These are phyloP conservation scores for Bufo bufo DNA, from an alignment of 2,113 vertebrate species.

Conservation along the genomic window DNA sequence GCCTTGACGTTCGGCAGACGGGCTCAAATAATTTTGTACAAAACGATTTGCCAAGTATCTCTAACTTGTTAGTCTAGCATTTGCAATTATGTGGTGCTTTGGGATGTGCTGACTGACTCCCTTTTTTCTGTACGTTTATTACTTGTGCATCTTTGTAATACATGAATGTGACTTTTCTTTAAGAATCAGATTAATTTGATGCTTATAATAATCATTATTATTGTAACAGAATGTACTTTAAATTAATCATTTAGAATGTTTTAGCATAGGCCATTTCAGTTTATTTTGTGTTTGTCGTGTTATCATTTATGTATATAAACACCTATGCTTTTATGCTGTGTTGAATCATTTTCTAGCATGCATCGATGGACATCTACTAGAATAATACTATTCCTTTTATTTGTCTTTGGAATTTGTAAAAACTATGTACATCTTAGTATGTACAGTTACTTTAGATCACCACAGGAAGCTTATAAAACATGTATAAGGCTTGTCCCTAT, in stretches of 20 bases:
- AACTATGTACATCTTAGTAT: slow-evolving; percentile 11
- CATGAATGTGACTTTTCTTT: not conserved
- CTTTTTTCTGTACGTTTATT: too few species aligned
- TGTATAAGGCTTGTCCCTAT: not conserved
- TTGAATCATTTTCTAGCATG: not conserved
- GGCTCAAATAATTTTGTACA: too few species aligned
- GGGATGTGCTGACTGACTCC: too few species aligned
- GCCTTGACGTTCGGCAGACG: too few species aligned
- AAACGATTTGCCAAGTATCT: too few species aligned
- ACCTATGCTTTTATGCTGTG: not conserved
- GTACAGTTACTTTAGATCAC: slow-evolving; percentile 22
- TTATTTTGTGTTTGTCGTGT: not conserved
- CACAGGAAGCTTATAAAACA: slow-evolving; percentile 9
- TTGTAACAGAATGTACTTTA: not conserved
- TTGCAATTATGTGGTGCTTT: too few species aligned
- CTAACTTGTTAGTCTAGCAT: too few species aligned
- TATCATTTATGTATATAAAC: not conserved
- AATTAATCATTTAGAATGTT: not conserved
- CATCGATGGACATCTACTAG: not conserved
- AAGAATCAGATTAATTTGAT: not conserved
- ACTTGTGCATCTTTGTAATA: not conserved
- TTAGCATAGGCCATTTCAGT: not conserved
- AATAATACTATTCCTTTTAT: not conserved
- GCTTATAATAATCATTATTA: not conserved
- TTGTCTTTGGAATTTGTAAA: not conserved